Percentiles rank a stretch among this genome's conserved stretches.
Evolutionary conservation across 2,888 invertebrate species (phyloP).

Genomic region (Atherix ibis): DNA sequence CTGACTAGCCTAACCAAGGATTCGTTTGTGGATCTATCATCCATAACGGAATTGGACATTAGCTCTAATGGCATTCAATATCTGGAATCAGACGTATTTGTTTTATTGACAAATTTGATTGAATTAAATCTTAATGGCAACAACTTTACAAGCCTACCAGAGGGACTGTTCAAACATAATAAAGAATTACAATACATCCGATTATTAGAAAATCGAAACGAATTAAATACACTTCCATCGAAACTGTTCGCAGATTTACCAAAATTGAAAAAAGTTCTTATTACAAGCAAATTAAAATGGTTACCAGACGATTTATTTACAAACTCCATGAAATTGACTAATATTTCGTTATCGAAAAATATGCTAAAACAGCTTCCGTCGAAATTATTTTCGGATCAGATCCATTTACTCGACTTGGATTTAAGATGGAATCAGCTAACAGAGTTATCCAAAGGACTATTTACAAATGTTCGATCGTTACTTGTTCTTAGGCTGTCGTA

Average conservation of each 20-base stretch:
- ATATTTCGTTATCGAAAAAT: constrained; percentile 46
- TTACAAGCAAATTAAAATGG: constrained; percentile 38
- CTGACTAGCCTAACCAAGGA: constrained; percentile 45
- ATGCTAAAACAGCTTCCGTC: constrained; percentile 39
- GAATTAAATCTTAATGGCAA: constrained; percentile 50
- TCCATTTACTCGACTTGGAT: constrained; percentile 43
- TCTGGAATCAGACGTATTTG: constrained; percentile 45
- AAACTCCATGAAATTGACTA: constrained; percentile 39
- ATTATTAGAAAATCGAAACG: constrained; percentile 41
- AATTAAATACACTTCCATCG: constrained; percentile 40
- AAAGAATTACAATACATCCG: constrained; percentile 37
- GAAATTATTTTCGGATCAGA: constrained; percentile 45
- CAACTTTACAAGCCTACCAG: constrained; percentile 45
- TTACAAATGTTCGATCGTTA: constrained; percentile 39
- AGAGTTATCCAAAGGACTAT: constrained; percentile 41
- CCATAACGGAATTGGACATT: constrained; percentile 50
- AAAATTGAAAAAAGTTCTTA: constrained; percentile 39
- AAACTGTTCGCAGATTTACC: constrained; percentile 44
- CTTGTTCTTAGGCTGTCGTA: constrained; percentile 43
- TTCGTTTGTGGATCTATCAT: constrained; percentile 44
- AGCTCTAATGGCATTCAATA: constrained; percentile 46
- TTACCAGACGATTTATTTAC: constrained; percentile 48
- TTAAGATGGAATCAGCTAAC: constrained; percentile 48
- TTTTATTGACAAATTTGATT: constrained; percentile 42
- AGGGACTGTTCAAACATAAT: constrained; percentile 41